Evolutionary conservation across 2,888 invertebrate genomes (phyloP), one percentile per base, ranked within the genome.

Genomic region (Polymixis flavicincta): DNA sequence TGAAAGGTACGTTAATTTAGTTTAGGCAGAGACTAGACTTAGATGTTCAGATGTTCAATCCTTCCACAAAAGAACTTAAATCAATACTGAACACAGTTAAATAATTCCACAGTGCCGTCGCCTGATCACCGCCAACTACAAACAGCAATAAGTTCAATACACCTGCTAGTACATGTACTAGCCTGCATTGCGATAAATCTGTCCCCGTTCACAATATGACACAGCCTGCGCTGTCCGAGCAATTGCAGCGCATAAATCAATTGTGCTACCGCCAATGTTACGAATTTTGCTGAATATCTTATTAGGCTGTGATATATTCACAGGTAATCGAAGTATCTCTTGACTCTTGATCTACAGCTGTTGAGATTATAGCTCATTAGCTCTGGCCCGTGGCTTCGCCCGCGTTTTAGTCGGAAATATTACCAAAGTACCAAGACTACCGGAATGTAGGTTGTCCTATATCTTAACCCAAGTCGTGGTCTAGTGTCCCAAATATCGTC

Each of bases 141-240:
- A 73, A 37, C 52, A 67, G 59, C 37, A 64, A 57, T 70, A 85
- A 77, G 59, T 74, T 67, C 64, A 74, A 64, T 71, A 83, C 59
- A 82, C 83, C 72, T 83, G 82, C 48, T 57, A 61, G 76, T 81
- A 68, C 76, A 76, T 71, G 75, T 75, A 37, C 72, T 71, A 75
- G 71, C 77, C 86, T 85, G 87, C 85, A 87, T 82, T 88, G 85
- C 89, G 86, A 88, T 89, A 84, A 88, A 87, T 82, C 82, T 71
- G 83, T 71, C 83, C 77, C 73, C 80, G 67, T 84, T 85, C 75
- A 85, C 78, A 78, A 80, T 83, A 85, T 86, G 87, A 82, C 84
- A 87, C 82, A 70, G 83, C 70, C 74, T 76, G 76, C 82, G 77
- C 75, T 14, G 63, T 48, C 57, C 67, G 71, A 74, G 78, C 82